Evolutionary conservation across 1,140 invertebrate genomes (phyloP).

Genomic region (Uloborus diversus): DNA sequence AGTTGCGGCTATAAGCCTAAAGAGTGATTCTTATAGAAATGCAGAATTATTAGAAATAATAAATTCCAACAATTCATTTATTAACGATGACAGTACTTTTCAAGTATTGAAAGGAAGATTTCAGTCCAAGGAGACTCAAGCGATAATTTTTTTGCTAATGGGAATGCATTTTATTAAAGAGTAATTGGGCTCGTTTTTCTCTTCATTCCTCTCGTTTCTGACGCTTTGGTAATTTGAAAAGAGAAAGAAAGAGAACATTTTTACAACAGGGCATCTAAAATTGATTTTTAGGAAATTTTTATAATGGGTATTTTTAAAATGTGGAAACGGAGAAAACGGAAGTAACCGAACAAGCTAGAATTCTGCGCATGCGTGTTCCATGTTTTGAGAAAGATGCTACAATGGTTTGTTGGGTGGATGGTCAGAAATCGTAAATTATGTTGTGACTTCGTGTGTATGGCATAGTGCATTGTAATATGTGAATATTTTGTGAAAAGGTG

Average conservation of each 20-base stretch:
- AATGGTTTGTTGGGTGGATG: slow-evolving; percentile 48
- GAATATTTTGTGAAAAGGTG: slow-evolving; percentile 15
- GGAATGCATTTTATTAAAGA: no score
- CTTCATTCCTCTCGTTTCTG: not conserved
- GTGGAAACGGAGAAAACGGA: slow-evolving; percentile 47
- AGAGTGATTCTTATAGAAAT: no score
- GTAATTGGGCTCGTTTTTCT: not conserved
- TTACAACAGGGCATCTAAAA: not conserved
- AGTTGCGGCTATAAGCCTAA: no score
- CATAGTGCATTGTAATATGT: not conserved
- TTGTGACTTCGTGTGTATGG: slow-evolving; percentile 3
- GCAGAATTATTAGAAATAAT: no score
- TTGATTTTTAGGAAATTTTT: not conserved
- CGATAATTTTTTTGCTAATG: no score
- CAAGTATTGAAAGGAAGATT: no score
- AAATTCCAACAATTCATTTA: no score
- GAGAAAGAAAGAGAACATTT: not conserved
- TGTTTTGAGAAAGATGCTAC: slow-evolving; percentile 35
- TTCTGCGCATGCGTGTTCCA: slow-evolving; percentile 27
- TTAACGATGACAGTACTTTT: no score
- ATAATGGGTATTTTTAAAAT: not conserved
- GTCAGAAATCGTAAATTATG: slow-evolving; percentile 25
- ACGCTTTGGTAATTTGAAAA: not conserved
- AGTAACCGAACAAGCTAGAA: slow-evolving; percentile 25
- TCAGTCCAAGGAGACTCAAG: no score